phyloP scores from a whole-genome alignment of 2,888 invertebrate species.

The Hirtodrosophila trivittata region DNA sequence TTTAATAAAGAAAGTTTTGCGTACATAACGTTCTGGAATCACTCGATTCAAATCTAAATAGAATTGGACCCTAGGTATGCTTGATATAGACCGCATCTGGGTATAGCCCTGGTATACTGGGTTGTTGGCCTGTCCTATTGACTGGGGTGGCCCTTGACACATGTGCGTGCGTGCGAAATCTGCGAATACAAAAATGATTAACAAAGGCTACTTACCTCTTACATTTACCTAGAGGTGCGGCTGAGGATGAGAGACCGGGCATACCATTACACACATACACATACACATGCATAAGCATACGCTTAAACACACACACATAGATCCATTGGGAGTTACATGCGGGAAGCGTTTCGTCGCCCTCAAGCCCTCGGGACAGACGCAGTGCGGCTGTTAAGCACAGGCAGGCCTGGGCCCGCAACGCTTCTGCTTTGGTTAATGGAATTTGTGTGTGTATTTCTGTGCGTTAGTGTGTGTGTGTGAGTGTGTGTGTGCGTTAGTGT shows the following conservation, averaged over 20 bases:
- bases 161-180: slow-evolving; percentile 73
- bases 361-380: slow-evolving; percentile 62
- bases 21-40: too few relatives aligned
- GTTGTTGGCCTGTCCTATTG: slow-evolving; percentile 11
- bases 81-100: slow-evolving; percentile 8
- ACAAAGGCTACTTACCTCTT: slow-evolving; percentile 46
- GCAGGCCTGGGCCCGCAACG: slow-evolving; percentile 4
- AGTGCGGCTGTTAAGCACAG: slow-evolving; percentile 54
- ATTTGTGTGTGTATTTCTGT: slow-evolving; percentile 29
- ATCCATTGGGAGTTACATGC: slow-evolving; percentile 19
- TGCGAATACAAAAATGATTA: slow-evolving; percentile 67
- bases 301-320: neutral
- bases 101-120: slow-evolving; percentile 16
- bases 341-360: slow-evolving; percentile 44
- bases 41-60: too few relatives aligned
- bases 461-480: slow-evolving; percentile 1
- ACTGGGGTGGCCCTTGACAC: slow-evolving; percentile 26
- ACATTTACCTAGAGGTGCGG: slow-evolving; percentile 47
- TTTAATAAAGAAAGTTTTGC: too few relatives aligned
- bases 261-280: slow-evolving; percentile 25
- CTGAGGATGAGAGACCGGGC: slow-evolving; percentile 14
- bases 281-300: slow-evolving; percentile 3
- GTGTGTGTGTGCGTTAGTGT: neutral
- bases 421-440: slow-evolving; percentile 52
- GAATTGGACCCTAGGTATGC: slow-evolving; percentile 9